Base-by-base conservation (phyloP, 2,797 vertebrate species). In the Propithecus perrieri region DNA sequence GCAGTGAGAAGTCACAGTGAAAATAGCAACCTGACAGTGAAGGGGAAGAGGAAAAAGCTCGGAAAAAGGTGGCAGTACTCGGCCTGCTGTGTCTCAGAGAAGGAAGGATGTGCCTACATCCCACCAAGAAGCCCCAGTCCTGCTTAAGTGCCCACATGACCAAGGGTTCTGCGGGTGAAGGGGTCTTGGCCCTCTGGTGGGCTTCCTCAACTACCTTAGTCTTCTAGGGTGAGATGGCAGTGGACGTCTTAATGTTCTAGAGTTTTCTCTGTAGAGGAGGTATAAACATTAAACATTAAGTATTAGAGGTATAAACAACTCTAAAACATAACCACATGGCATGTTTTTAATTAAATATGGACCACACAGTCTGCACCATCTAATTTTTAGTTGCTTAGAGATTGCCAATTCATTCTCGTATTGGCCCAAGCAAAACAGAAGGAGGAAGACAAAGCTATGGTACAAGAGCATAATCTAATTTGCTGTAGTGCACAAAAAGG, bases 341-440 rank as follows among this genome's bases (percentile, higher is more conserved):
- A 26, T 78, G 38, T 76, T 88, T 96, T 93, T 96, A 90, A 97
- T 97, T 93, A 92, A 97, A 95, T 78, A 67, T 38, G 61, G 95
- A 81, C 91, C 85, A 89, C 72, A 53, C 75, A 50, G 80, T 79
- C 89, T 92, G 59, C 46, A 57, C 50, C 43, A 4, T 85, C 41
- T 85, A n/a, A 55, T 80, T 96, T 94, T 87, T 61, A 92, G 93
- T 61, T 57, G 15, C 61, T n/a, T 33, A 46, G 85, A 55, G 94
- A 76, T 65, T 96, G 95, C 96, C 89, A 78, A 2, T 91, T 95
- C 90, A 94, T 96, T 97, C 93, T 81, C 89, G 80, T 84, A 50
- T 50, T 91, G 89, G 87, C 72, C 89, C n/a, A 2, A 78, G 76
- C 69, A 76, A 74, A 46, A 61, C 75, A 65, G 78, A 57, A 93